These are phyloP conservation scores for Ondatra zibethicus DNA, from an alignment of 2,113 vertebrate genomes.

Conservation along the genomic window DNA sequence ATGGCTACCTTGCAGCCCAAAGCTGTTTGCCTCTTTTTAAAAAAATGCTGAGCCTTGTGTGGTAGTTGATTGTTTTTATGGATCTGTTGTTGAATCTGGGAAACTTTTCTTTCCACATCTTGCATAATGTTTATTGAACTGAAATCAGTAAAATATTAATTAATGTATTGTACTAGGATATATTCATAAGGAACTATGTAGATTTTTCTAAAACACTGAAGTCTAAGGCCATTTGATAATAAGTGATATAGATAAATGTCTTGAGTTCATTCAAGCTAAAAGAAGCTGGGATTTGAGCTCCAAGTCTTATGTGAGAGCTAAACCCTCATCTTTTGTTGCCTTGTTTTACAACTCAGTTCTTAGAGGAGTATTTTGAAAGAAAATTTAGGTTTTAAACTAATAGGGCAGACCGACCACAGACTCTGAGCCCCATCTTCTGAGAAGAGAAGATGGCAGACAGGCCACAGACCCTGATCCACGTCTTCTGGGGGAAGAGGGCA, in stretches of 20 bases:
- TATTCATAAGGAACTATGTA: neutral
- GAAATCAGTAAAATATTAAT: slow-evolving; percentile 28
- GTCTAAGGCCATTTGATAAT: neutral
- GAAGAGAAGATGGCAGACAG: neutral
- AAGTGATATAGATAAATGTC: neutral
- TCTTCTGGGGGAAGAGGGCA: neutral
- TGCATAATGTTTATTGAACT: slow-evolving; percentile 9
- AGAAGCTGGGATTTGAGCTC: slow-evolving; percentile 21
- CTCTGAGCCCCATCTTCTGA: neutral
- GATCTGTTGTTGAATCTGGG: slow-evolving; percentile 13
- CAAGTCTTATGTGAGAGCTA: slow-evolving; percentile 5
- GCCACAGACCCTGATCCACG: no score
- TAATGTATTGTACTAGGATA: neutral
- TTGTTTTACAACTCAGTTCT: neutral
- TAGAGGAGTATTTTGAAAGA: slow-evolving; percentile 5
- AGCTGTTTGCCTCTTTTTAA: neutral
- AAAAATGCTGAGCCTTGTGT: slow-evolving; percentile 1
- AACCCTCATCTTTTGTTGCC: neutral
- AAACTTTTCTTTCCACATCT: slow-evolving; percentile 28
- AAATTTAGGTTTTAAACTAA: slow-evolving; percentile 1
- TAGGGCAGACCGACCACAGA: neutral
- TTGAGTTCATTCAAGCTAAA: slow-evolving; percentile 31
- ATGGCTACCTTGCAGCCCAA: neutral
- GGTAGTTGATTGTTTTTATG: slow-evolving; percentile 25
- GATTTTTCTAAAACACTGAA: neutral